A percentile compares a stretch with the other conserved stretches of the same genome.
Evolutionary conservation across 2,888 invertebrate species (phyloP).

Genomic region (Myopa tessellatipennis): DNA sequence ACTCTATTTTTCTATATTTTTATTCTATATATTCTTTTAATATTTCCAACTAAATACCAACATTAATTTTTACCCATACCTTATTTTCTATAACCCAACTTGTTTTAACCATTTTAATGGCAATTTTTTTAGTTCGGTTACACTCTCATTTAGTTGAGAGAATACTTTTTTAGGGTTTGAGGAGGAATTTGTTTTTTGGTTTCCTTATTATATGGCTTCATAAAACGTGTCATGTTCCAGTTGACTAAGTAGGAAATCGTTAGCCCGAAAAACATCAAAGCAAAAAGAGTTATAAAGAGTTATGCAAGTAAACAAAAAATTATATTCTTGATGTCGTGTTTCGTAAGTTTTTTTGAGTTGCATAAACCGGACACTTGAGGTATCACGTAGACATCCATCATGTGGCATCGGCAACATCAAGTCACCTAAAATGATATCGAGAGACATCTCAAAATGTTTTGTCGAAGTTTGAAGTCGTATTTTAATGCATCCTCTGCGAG

Average conservation of each 20-base stretch:
- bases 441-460: too few relatives aligned
- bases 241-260: not conserved
- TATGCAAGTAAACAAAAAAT: not conserved
- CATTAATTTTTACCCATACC: too few relatives aligned
- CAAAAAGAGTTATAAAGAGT: not conserved
- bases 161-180: not conserved
- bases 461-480: too few relatives aligned
- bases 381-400: too few relatives aligned
- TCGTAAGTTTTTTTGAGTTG: not conserved
- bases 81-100: not conserved
- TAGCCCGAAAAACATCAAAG: not conserved
- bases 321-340: not conserved
- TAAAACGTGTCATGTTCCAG: slow-evolving; percentile 26
- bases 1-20: too few relatives aligned
- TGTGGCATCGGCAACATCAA: too few relatives aligned
- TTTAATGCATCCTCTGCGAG: too few relatives aligned
- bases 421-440: too few relatives aligned
- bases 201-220: slow-evolving; percentile 16
- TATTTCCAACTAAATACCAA: too few relatives aligned
- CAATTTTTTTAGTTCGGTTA: not conserved
- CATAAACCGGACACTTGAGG: not conserved
- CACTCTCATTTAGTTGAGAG: not conserved
- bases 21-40: too few relatives aligned
- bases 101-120: not conserved
- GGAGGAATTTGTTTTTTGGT: not conserved